These are phyloP conservation scores for Telmatochromis brachygnathus DNA, from an alignment of 2,113 vertebrate species.

Conservation along the genomic window DNA sequence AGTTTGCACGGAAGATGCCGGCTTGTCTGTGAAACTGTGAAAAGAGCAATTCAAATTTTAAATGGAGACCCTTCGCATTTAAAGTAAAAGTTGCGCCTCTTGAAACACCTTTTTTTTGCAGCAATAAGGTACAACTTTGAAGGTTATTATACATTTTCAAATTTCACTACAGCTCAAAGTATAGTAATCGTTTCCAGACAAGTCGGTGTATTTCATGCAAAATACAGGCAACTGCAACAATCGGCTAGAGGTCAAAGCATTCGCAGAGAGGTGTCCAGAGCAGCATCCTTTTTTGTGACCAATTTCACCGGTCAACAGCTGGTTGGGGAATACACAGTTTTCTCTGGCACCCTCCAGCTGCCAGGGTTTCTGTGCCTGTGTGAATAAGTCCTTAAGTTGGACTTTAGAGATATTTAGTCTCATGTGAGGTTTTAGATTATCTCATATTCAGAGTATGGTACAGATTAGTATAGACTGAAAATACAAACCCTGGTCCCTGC, in stretches of 20 bases:
- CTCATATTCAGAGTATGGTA: background rate
- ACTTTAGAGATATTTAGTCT: background rate
- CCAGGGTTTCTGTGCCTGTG: background rate
- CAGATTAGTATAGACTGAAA: background rate
- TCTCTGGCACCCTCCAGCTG: background rate
- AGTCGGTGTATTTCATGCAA: background rate
- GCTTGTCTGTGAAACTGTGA: background rate
- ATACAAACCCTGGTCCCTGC: background rate
- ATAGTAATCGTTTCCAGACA: background rate
- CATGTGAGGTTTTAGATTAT: background rate
- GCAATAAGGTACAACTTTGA: background rate
- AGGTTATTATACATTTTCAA: background rate
- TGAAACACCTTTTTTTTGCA: background rate
- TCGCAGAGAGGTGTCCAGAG: background rate
- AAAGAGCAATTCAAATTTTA: background rate
- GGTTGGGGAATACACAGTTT: background rate
- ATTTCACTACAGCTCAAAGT: background rate
- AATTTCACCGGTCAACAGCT: background rate
- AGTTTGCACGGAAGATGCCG: background rate
- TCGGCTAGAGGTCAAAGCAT: background rate
- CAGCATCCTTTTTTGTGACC: background rate
- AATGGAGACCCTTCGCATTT: accelerated
- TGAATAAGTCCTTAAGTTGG: background rate
- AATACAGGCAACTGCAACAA: background rate
- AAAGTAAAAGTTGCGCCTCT: background rate